Conservation (phyloP, 1,140 invertebrate species). For the Aporrectodea caliginosa region DNA sequence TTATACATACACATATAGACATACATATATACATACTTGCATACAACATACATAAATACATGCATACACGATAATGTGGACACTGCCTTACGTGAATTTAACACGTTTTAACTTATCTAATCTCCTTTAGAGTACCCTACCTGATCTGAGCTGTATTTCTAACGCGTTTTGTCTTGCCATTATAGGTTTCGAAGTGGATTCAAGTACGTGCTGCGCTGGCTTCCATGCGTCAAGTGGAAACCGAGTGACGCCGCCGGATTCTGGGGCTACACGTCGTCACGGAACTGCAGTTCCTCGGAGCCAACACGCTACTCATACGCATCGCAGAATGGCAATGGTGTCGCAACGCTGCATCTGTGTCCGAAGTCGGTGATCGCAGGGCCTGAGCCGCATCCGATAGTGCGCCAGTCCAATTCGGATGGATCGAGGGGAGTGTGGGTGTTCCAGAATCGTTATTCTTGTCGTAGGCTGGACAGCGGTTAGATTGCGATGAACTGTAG, state of each 20-base stretch:
- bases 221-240: slow-evolving; percentile 60
- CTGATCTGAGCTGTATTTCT: not conserved
- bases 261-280: not conserved
- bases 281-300: slow-evolving; percentile 14
- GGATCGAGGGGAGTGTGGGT: not conserved
- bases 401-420: not conserved
- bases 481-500: not conserved
- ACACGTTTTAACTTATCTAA: not conserved
- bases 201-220: slow-evolving; percentile 79
- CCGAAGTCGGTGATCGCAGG: not conserved
- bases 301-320: slow-evolving; percentile 6
- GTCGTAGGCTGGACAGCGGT: too few relatives aligned
- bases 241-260: slow-evolving; percentile 15
- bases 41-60: too few relatives aligned
- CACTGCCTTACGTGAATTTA: not conserved
- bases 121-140: not conserved
- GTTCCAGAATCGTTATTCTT: not conserved
- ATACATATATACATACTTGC: too few relatives aligned
- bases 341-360: not conserved
- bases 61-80: not conserved
- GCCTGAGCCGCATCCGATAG: not conserved
- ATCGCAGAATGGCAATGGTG: not conserved
- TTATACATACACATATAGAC: too few relatives aligned
- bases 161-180: not conserved
- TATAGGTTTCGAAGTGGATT: slow-evolving; percentile 80